Base-by-base conservation (phyloP, 2,888 invertebrate species). In the Onthophagus sagittarius region DNA sequence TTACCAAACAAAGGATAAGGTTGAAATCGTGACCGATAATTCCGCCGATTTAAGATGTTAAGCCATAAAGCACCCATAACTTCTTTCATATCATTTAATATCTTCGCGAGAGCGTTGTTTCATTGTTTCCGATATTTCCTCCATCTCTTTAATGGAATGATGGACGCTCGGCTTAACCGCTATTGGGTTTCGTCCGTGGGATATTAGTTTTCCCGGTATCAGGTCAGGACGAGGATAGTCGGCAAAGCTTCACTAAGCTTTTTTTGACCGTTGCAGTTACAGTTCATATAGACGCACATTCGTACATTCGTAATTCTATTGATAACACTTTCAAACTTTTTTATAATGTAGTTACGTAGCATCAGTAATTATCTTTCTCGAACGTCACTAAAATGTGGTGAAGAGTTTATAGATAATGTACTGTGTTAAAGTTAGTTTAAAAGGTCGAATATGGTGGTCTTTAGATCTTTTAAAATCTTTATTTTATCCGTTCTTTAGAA, bases 101-200 rank as follows among this genome's bases (percentile, higher is more conserved):
- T 74, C 74, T 74, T 71, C 74, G 76, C 72, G 78, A 77, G 76
- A 77, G 78, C 75, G 76, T 72, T 77, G 77, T 77, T 79, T 79
- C 78, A 79, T 78, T 79, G 78, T 78, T 79, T 79, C 74, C 78
- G 78, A 79, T 79, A 78, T 79, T 78, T 79, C 74, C 39, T 53
- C 39, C 39, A 53, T 76, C 77, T 77, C 75, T 76, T 77, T 79
- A 77, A 78, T 78, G 75, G 76, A 77, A 78, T 76, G 77, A 75
- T 75, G 76, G 75, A 76, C 75, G 77, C 75, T 74, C 74, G 77
- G 74, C 76, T 77, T 77, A 77, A 72, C 73, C 75, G 74, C 76
- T 75, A 76, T 77, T 75, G 76, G 76, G 76, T 77, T 77, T 76
- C 76, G 73, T 74, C 65, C 71, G 71, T 69, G 11, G 39, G 67